These are phyloP conservation scores for Pachypsylla venusta DNA, from an alignment of 1,140 invertebrate species.

Conservation along the genomic window DNA sequence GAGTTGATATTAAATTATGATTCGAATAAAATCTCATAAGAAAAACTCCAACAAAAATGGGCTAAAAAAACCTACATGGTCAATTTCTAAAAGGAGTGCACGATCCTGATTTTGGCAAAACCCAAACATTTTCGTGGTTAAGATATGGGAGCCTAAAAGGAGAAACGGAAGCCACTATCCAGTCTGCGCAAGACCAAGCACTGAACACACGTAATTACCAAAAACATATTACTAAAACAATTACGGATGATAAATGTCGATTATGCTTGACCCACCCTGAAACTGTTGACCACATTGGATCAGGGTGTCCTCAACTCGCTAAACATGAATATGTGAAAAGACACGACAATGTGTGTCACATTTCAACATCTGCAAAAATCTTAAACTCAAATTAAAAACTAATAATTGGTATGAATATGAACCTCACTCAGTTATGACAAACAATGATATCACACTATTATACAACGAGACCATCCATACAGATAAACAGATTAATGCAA, in stretches of 20 bases:
- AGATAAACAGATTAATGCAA: neutral
- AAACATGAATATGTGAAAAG: neutral
- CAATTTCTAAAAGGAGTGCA: neutral
- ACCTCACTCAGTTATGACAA: neutral
- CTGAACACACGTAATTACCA: neutral
- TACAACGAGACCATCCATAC: neutral
- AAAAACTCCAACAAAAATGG: neutral
- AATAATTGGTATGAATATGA: neutral
- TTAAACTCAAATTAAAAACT: neutral
- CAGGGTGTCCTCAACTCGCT: neutral
- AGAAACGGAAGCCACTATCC: neutral
- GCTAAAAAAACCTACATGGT: neutral
- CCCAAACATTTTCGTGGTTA: neutral
- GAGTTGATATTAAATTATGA: neutral
- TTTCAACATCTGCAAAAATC: neutral
- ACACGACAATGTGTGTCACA: conserved; percentile 5
- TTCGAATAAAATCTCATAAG: neutral
- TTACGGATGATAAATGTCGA: neutral
- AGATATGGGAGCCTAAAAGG: neutral
- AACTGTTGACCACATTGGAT: neutral
- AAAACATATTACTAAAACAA: neutral
- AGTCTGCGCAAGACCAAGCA: neutral
- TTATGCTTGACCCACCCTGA: neutral
- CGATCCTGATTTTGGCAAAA: neutral
- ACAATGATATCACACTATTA: neutral